Evolutionary conservation across 2,797 vertebrate genomes (phyloP), one percentile per base, ranked within the genome.

Genomic region (Argya squamiceps): DNA sequence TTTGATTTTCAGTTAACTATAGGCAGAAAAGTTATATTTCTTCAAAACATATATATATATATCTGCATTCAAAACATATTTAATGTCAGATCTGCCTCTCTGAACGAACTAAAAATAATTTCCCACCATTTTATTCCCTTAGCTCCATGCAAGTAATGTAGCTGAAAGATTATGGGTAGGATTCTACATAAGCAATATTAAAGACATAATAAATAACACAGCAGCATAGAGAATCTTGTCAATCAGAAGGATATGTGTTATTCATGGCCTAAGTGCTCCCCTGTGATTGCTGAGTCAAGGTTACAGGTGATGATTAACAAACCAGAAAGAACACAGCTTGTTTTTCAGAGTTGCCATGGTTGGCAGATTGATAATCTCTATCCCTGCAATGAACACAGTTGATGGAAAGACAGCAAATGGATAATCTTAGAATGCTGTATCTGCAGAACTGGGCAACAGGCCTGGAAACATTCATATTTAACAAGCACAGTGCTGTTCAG

Each of bases 371-470:
- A 41, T 10, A 5, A 67, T 91, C 85, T 82, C 83, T 67, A 26
- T n/a, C 63, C 74, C 77, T 89, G 71, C 49, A 82, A 37, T 23
- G 46, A 91, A 34, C 88, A n/a, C 23, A 44, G 34, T 22, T 68
- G 83, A 88, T 67, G 64, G 56, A 88, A 94, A 95, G 64, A 89
- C 34, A 96, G 92, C 46, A 95, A 91, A 84, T 53, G 84, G 70
- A 87, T 93, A 89, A 91, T 86, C 92, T 94, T 83, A 81, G 81
- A 73, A 46, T 65, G 32, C 47, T 84, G 32, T 65, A 84, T 76
- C 52, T 86, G 50, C 76, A 84, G 79, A 89, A 64, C 60, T 52
- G 58, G 91, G 89, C 82, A 91, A 53, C 39, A 65, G 69, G 58
- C 65, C 87, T 92, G 91, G 84, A 94, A 96, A 91, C 10, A 88